Evolutionary conservation across 2,797 vertebrate species (phyloP).

Genomic region (Sphaeramia orbicularis): DNA sequence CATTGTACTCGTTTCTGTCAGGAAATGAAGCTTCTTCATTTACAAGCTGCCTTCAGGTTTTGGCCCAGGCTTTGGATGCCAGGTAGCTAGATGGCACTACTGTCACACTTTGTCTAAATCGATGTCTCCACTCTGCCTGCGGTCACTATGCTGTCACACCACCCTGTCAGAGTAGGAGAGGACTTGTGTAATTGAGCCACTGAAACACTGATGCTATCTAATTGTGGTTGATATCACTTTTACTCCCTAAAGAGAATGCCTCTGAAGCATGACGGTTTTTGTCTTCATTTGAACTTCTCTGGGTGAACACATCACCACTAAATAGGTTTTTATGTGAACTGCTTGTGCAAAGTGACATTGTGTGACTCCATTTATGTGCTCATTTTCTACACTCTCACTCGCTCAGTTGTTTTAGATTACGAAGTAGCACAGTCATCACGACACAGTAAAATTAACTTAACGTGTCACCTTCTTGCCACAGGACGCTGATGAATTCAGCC

Average conservation of each 20-base stretch:
- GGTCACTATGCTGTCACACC: constrained; percentile 56
- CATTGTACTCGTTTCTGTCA: constrained; percentile 58
- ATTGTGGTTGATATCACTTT: constrained; percentile 61
- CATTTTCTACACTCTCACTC: background rate
- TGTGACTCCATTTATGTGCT: background rate
- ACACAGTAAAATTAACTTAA: background rate
- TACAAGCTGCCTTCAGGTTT: constrained; percentile 91
- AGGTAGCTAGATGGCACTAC: constrained; percentile 86
- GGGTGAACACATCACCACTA: constrained; percentile 29
- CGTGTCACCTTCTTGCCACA: constrained; percentile 44
- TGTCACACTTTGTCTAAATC: constrained; percentile 43
- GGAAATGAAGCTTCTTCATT: constrained; percentile 90
- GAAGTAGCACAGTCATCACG: background rate
- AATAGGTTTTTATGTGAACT: constrained; percentile 11
- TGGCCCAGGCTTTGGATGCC: constrained; percentile 93
- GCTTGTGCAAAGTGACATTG: constrained; percentile 1
- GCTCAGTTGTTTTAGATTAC: background rate
- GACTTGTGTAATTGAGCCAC: constrained; percentile 63
- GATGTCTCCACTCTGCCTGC: constrained; percentile 37
- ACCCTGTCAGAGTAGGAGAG: constrained; percentile 56
- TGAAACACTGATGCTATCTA: constrained; percentile 62
- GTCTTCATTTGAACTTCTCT: constrained; percentile 29
- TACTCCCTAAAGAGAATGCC: constrained; percentile 43
- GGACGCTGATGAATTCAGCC: constrained; percentile 89
- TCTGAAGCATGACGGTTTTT: constrained; percentile 47